Conservation (phyloP, 2,888 invertebrate species). For the Noctua fimbriata region DNA sequence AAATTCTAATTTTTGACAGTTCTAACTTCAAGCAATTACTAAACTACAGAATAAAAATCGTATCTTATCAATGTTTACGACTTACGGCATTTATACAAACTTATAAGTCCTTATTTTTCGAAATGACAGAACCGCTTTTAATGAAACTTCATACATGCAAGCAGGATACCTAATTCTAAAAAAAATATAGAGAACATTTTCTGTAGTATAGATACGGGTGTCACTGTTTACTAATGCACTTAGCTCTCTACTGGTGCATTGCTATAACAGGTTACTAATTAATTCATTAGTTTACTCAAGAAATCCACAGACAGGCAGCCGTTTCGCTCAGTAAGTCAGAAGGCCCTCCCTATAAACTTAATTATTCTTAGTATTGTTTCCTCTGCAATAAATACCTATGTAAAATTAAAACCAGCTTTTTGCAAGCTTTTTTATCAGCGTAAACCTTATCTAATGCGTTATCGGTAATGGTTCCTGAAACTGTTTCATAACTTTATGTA, state of each 20-base stretch:
- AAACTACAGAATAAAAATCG: no score
- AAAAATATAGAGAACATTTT: no score
- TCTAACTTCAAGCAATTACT: no score
- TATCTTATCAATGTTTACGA: no score
- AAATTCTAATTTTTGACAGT: no score
- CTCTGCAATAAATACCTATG: slow-evolving; percentile 11
- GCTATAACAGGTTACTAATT: slow-evolving; percentile 7
- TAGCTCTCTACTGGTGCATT: slow-evolving; percentile 5
- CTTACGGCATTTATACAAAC: no score
- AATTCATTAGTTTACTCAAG: slow-evolving; percentile 28
- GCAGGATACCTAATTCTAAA: no score
- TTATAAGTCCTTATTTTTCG: no score
- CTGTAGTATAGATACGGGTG: no score
- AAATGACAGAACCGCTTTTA: no score
- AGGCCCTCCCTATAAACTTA: background rate
- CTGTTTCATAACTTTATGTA: background rate
- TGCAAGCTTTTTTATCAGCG: slow-evolving; percentile 4
- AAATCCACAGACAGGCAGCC: background rate
- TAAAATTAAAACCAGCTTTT: slow-evolving; percentile 10
- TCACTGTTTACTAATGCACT: background rate
- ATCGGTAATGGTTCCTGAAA: background rate
- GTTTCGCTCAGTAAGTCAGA: slow-evolving; percentile 7
- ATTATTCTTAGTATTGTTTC: background rate
- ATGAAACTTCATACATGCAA: no score
- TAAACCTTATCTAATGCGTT: background rate